Base-by-base conservation (phyloP, 2,113 vertebrate species). In the Tragelaphus buxtoni region DNA sequence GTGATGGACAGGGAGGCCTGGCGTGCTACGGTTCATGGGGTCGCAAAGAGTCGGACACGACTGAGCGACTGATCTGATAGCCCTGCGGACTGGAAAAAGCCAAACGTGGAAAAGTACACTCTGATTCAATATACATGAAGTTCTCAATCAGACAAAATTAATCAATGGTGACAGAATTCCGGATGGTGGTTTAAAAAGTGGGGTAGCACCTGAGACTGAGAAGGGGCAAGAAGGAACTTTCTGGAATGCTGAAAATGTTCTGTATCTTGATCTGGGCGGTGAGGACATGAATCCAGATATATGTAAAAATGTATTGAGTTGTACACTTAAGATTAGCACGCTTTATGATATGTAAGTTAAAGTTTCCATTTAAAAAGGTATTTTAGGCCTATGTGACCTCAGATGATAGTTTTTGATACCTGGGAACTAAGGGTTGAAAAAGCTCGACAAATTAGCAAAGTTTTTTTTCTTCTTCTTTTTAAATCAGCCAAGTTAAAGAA, bases 361-460 rank as follows among this genome's bases (percentile, higher is more conserved):
- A 69, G 42, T 91, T 95, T 30, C 22, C 80, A 84, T 91, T 96
- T 3, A 60, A 76, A 53, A 87, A 92, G 60, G 20, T 47, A 45
- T 82, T 60, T 94, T 82, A 87, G 74, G 45, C 26, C 74, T 72
- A 32, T 61, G 14, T 72, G 53, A 49, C 80, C 60, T 91, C 77
- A 63, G 61, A 49, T 9, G 24, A 85, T 89, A 81, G 20, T n/a
- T 90, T 96, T 85, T 24, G 77, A 53, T 91, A 81, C 9, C 55
- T 84, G 61, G 9, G 42, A 96, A 92, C 42, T n/a, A n/a, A 77
- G 30, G 61, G 89, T 76, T 89, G 84, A 76, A 91, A 91, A 95
- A 65, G 24, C 79, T 84, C n/a, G 74, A 77, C 56, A 90, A 87
- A 49, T 95, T 35, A 81, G 12, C 39, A 39, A 63, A 74, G 16